Percentiles rank a stretch among this genome's conserved stretches.
Conservation (phyloP, 2,888 invertebrate genomes). For the Leptopilina drosophilae region DNA sequence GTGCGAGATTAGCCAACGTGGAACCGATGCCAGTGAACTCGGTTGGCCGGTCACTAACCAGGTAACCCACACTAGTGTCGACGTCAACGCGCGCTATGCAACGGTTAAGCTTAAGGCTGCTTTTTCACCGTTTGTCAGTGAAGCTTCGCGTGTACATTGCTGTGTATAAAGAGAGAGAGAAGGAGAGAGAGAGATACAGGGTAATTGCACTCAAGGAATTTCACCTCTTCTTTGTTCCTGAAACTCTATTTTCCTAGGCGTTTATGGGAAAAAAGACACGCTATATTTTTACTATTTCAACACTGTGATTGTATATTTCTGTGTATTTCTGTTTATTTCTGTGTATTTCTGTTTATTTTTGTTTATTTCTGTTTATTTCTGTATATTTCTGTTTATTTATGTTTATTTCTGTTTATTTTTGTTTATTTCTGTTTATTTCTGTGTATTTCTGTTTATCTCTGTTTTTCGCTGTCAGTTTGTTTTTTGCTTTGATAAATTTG, state of each 20-base stretch:
- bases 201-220: slow-evolving; percentile 51
- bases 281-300: no score
- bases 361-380: no score
- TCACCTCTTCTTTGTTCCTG: slow-evolving; percentile 4
- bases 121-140: slow-evolving; percentile 72
- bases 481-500: no score
- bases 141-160: slow-evolving; percentile 57
- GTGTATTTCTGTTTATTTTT: no score
- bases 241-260: background rate
- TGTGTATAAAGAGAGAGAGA: slow-evolving; percentile 44
- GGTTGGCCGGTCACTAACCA: slow-evolving; percentile 78
- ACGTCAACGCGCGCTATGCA: slow-evolving; percentile 76
- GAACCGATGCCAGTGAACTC: slow-evolving; percentile 77
- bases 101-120: slow-evolving; percentile 74
- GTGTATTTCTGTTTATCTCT: no score
- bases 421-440: no score
- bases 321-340: no score
- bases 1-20: slow-evolving; percentile 74
- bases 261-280: no score
- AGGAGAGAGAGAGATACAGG: slow-evolving; percentile 43
- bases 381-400: no score
- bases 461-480: no score
- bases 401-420: no score
- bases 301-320: no score
- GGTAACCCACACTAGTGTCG: slow-evolving; percentile 77